phyloP scores from a whole-genome alignment of 2,888 invertebrate species.

The Antheraea yamamai region DNA sequence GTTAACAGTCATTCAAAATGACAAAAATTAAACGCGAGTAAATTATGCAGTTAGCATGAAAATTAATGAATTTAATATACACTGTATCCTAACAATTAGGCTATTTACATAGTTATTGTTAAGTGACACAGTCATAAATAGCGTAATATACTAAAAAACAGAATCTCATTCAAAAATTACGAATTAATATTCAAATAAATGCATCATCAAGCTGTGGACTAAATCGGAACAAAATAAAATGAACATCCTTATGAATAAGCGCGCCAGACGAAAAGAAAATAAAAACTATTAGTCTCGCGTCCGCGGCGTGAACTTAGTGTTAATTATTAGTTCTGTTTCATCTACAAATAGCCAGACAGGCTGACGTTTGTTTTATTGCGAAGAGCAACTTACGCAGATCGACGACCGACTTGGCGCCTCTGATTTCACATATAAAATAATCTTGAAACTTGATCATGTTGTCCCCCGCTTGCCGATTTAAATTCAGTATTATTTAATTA shows the following conservation, averaged over 20 bases:
- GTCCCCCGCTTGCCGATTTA: background rate
- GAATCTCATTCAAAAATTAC: too few species aligned
- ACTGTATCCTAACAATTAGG: background rate
- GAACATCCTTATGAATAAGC: conserved; percentile 9
- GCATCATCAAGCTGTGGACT: background rate
- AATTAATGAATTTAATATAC: background rate
- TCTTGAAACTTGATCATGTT: background rate
- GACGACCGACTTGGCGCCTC: conserved; percentile 3
- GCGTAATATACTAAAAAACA: too few species aligned
- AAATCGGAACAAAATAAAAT: conserved; percentile 10
- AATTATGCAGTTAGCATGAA: too few species aligned
- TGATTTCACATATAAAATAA: background rate
- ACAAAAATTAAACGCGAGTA: too few species aligned
- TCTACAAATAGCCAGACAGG: conserved; percentile 25
- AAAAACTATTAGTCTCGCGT: conserved; percentile 20
- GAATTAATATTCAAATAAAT: background rate
- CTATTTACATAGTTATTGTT: background rate
- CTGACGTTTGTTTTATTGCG: conserved; percentile 22
- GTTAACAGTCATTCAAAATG: too few species aligned
- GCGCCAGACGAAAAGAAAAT: conserved; percentile 24
- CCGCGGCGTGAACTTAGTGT: conserved; percentile 29
- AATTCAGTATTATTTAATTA: background rate
- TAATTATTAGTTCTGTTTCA: conserved; percentile 29
- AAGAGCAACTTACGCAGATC: conserved; percentile 9
- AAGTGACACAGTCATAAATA: background rate